phyloP scores from a whole-genome alignment of 1,140 invertebrate species.

The Solenopsis invicta region DNA sequence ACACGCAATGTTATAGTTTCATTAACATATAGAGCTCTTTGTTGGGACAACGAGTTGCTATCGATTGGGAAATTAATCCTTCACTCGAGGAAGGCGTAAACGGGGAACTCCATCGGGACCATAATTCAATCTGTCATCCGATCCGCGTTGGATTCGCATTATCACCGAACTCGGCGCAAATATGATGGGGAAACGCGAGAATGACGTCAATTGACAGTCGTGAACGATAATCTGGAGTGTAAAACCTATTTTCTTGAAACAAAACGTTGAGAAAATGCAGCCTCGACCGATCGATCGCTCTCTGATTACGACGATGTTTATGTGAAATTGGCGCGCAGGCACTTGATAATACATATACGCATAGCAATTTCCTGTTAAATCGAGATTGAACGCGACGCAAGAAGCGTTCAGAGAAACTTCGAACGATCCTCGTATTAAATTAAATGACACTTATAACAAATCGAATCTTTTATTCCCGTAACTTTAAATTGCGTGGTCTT shows the following conservation, averaged over 20 bases:
- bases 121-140: slow-evolving; percentile 21
- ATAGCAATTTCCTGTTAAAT: slow-evolving; percentile 1
- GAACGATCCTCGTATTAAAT: not conserved
- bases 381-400: not conserved
- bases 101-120: not conserved
- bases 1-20: slow-evolving; percentile 31
- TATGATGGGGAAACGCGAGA: not conserved
- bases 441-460: not conserved
- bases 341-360: not conserved
- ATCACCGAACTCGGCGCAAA: slow-evolving; percentile 1
- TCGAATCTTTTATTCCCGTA: not conserved
- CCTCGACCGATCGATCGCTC: not conserved
- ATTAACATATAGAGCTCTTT: slow-evolving; percentile 24
- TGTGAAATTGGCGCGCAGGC: not conserved
- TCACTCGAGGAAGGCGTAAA: not conserved
- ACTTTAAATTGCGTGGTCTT: not conserved
- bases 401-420: not conserved
- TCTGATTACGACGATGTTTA: not conserved
- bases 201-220: not conserved
- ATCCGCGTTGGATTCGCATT: slow-evolving; percentile 15
- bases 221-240: not conserved
- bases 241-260: slow-evolving; percentile 11
- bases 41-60: not conserved
- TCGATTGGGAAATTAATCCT: slow-evolving; percentile 20
- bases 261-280: not conserved